phyloP scores from a whole-genome alignment of 2,797 vertebrate species.

The Lithobates pipiens region DNA sequence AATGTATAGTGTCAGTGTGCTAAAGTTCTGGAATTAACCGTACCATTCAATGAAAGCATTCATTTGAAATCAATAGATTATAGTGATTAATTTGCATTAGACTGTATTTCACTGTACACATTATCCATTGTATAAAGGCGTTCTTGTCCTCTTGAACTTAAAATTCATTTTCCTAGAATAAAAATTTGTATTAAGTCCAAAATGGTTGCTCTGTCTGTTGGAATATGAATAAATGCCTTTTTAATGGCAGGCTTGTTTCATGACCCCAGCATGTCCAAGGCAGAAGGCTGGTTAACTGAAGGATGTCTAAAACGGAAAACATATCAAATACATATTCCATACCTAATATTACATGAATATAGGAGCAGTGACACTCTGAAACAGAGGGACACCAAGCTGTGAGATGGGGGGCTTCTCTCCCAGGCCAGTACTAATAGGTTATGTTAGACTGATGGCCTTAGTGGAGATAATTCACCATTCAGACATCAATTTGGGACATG shows the following conservation, averaged over 20 bases:
- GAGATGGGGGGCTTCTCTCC: background rate
- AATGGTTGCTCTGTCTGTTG: constrained; percentile 3
- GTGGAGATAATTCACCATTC: no score
- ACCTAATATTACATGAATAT: background rate
- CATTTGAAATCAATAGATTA: constrained; percentile 41
- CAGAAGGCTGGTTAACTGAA: background rate
- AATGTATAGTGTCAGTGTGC: constrained; percentile 43
- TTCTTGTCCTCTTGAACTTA: constrained; percentile 23
- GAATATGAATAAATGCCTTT: background rate
- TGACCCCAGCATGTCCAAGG: background rate
- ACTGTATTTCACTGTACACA: constrained; percentile 26
- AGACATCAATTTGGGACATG: no score
- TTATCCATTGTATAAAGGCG: constrained; percentile 30
- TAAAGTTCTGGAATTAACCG: background rate
- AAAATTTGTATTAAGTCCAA: constrained; percentile 22
- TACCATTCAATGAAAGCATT: constrained; percentile 31
- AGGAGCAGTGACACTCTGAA: background rate
- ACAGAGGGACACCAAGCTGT: background rate
- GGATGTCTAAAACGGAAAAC: background rate
- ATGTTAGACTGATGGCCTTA: no score
- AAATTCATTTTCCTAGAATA: constrained; percentile 17
- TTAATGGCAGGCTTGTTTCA: constrained; percentile 15
- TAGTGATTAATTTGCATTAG: constrained; percentile 41
- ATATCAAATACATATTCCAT: background rate
- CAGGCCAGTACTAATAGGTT: background rate